Evolutionary conservation across 1,140 invertebrate species (phyloP).

Genomic region (Lepidostoma basale): DNA sequence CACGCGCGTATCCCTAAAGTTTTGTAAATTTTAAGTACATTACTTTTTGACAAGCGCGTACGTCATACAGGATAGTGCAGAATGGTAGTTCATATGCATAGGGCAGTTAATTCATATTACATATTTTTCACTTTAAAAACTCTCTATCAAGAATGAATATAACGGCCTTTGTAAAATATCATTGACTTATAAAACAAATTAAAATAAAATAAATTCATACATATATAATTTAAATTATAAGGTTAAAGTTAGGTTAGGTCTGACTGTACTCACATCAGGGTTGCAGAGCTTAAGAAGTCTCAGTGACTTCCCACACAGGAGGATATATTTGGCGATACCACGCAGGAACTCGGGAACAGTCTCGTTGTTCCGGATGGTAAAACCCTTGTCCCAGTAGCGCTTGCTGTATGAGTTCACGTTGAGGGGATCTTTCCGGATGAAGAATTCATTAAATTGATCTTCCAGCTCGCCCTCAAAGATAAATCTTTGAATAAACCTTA

Average conservation of each 20-base stretch:
- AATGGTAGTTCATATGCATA: too few species aligned
- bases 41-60: too few species aligned
- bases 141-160: too few species aligned
- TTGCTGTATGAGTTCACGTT: constrained; percentile 62
- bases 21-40: too few species aligned
- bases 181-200: too few species aligned
- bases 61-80: too few species aligned
- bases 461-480: constrained; percentile 68
- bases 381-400: constrained; percentile 67
- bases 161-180: too few species aligned
- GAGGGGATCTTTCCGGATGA: constrained; percentile 62
- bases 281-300: constrained; percentile 65
- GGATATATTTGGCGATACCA: constrained; percentile 61
- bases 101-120: too few species aligned
- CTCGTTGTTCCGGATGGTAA: constrained; percentile 58
- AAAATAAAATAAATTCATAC: constrained; percentile 4
- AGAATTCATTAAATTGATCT: constrained; percentile 66
- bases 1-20: too few species aligned
- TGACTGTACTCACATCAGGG: constrained; percentile 62
- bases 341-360: constrained; percentile 64
- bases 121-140: too few species aligned
- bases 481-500: constrained; percentile 67
- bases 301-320: constrained; percentile 67
- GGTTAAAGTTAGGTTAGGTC: too few species aligned
- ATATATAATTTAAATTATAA: background rate